Conservation (phyloP, 2,888 invertebrate species). For the Ophioninae sp. region DNA sequence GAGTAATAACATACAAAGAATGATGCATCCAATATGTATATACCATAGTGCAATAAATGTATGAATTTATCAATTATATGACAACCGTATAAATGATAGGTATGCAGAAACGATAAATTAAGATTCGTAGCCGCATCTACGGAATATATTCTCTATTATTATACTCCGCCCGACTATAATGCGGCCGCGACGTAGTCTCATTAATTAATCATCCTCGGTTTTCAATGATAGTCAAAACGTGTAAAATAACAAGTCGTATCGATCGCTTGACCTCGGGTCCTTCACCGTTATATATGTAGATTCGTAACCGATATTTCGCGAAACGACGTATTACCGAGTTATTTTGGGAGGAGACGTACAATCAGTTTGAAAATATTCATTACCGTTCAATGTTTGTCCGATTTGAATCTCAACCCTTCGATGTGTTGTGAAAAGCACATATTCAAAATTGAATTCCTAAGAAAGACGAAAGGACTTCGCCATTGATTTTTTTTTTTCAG, state of each 20-base stretch:
- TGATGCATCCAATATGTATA: conserved; percentile 8
- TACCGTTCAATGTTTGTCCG: not conserved
- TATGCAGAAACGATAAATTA: conserved; percentile 6
- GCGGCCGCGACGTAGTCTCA: conserved; percentile 16
- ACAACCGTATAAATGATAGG: not conserved
- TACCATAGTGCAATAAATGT: not conserved
- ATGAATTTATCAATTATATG: not conserved
- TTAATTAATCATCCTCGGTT: conserved; percentile 54
- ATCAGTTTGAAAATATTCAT: conserved; percentile 11
- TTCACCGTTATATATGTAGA: not conserved
- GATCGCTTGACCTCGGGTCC: not conserved
- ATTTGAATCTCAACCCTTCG: not conserved
- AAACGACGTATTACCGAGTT: conserved; percentile 20
- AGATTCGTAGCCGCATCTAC: not conserved
- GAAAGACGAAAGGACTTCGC: not conserved
- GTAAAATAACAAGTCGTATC: conserved; percentile 24
- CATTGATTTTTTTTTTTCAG: not conserved
- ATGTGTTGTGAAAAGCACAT: not conserved
- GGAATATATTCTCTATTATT: not conserved
- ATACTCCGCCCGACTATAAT: conserved; percentile 4
- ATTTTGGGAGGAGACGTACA: not conserved
- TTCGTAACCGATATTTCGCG: not conserved
- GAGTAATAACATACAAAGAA: conserved; percentile 16
- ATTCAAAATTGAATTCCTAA: not conserved
- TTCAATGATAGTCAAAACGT: conserved; percentile 31